A percentile compares a stretch with the other conserved stretches of the same genome.
These are phyloP conservation scores for Elephas maximus DNA, from an alignment of 2,113 vertebrate species.

Conservation along the genomic window DNA sequence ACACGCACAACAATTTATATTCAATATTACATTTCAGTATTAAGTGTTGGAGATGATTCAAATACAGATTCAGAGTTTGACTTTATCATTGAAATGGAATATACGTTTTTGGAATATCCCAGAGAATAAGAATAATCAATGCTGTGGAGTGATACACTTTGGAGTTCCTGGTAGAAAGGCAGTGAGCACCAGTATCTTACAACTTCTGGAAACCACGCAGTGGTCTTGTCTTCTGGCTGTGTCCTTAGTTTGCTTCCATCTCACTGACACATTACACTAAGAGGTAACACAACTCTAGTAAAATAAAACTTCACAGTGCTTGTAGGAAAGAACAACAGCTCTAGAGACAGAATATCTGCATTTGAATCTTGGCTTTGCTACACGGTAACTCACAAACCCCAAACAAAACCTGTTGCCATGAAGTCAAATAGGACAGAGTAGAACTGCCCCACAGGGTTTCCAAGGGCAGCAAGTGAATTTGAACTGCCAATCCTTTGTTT, in stretches of 20 bases:
- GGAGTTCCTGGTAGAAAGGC: neutral
- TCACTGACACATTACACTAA: neutral
- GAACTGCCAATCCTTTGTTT: too few relatives aligned
- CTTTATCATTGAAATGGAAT: neutral
- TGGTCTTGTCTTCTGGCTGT: neutral
- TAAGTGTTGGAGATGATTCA: neutral
- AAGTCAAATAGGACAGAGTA: too few relatives aligned
- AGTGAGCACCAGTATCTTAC: neutral
- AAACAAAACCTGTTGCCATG: too few relatives aligned
- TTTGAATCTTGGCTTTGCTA: neutral
- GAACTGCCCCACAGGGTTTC: too few relatives aligned
- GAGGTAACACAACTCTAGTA: conserved; percentile 10
- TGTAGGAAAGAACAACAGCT: neutral
- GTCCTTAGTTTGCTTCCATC: neutral
- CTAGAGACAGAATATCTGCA: neutral
- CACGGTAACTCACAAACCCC: neutral
- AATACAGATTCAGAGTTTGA: neutral
- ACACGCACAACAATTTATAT: neutral
- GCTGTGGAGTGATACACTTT: neutral
- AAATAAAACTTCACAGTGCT: neutral
- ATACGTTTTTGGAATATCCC: neutral
- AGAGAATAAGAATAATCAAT: neutral
- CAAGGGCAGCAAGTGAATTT: too few relatives aligned
- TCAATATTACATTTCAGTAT: neutral
- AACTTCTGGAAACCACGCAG: neutral